Percentiles rank a stretch among this genome's conserved stretches.
phyloP scores from a whole-genome alignment of 1,140 invertebrate species.

The Drosophila orena region DNA sequence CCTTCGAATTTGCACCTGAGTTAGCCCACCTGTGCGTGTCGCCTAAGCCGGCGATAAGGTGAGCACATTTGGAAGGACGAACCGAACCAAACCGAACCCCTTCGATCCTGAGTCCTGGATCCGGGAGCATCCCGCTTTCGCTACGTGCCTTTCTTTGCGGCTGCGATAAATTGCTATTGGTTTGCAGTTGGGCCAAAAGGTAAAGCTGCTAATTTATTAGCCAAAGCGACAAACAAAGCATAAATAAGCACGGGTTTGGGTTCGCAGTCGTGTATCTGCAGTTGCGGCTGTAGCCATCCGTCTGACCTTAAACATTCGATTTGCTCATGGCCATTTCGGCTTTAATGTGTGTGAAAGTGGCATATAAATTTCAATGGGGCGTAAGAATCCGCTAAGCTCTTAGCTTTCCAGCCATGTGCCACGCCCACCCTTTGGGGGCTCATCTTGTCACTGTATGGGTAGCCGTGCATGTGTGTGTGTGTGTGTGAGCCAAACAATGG shows the following conservation, averaged over 20 bases:
- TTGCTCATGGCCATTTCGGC: slow-evolving; percentile 38
- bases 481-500: slow-evolving; percentile 58
- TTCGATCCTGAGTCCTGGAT: slow-evolving; percentile 3
- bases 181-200: slow-evolving; percentile 69
- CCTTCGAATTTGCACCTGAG: not conserved
- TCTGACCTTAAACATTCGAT: slow-evolving; percentile 44
- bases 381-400: slow-evolving; percentile 67
- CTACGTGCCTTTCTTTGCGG: slow-evolving; percentile 71
- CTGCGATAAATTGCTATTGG: slow-evolving; percentile 80
- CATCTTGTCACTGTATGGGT: not conserved
- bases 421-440: slow-evolving; percentile 8
- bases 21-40: slow-evolving; percentile 63
- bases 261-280: not conserved
- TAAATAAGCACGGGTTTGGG: slow-evolving; percentile 57
- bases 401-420: slow-evolving; percentile 40
- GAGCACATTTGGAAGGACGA: slow-evolving; percentile 64
- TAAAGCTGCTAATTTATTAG: slow-evolving; percentile 81
- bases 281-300: slow-evolving; percentile 23
- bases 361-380: slow-evolving; percentile 78
- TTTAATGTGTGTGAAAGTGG: slow-evolving; percentile 65
- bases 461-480: slow-evolving; percentile 6
- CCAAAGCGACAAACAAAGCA: slow-evolving; percentile 74
- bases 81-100: slow-evolving; percentile 4
- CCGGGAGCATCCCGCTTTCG: slow-evolving; percentile 2
- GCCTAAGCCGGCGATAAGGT: slow-evolving; percentile 78